These are phyloP conservation scores for Meiosimyza decipiens DNA, from an alignment of 2,888 invertebrate species.

Conservation along the genomic window DNA sequence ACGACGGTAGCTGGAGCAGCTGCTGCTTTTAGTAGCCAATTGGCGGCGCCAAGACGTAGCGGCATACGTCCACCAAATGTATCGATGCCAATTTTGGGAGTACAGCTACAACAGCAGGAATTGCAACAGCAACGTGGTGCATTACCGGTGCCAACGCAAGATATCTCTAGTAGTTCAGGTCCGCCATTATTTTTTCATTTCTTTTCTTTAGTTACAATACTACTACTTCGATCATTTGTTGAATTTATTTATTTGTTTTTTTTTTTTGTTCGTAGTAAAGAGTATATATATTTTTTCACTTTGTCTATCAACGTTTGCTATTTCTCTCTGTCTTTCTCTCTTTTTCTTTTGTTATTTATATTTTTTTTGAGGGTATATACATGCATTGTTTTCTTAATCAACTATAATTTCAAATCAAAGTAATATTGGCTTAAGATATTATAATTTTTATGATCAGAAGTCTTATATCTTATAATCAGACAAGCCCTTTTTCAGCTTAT, in stretches of 20 bases:
- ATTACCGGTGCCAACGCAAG: slow-evolving; percentile 70
- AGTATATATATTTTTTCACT: not conserved
- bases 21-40: slow-evolving; percentile 37
- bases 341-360: not conserved
- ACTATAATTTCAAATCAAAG: no score
- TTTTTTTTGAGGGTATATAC: not conserved
- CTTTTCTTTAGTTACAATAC: not conserved
- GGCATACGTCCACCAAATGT: slow-evolving; percentile 61
- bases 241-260: not conserved
- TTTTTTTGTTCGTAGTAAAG: not conserved
- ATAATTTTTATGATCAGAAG: no score
- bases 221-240: not conserved
- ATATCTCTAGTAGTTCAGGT: slow-evolving; percentile 67
- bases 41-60: slow-evolving; percentile 55
- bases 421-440: no score
- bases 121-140: slow-evolving; percentile 65
- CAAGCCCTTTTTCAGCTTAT: no score
- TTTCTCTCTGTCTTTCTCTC: not conserved
- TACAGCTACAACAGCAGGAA: slow-evolving; percentile 64
- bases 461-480: no score
- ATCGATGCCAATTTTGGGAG: slow-evolving; percentile 61
- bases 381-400: no score
- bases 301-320: not conserved
- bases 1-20: slow-evolving; percentile 20
- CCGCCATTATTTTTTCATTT: slow-evolving; percentile 54